These are phyloP conservation scores for Sicus ferrugineus DNA, from an alignment of 2,888 invertebrate species.

Conservation along the genomic window DNA sequence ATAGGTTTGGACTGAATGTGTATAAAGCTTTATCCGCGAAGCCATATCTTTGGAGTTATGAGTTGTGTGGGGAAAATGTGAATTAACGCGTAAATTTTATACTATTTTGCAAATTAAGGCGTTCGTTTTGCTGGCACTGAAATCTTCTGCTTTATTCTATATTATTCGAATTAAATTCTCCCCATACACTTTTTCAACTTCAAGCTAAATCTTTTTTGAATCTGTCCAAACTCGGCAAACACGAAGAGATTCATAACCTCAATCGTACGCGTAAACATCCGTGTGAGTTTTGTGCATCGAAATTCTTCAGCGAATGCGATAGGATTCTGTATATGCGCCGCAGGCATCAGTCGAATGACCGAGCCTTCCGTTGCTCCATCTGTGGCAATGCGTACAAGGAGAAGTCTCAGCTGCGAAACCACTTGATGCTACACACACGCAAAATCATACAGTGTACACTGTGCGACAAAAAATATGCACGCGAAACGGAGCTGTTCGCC, in stretches of 20 bases:
- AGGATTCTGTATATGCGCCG: conserved; percentile 13
- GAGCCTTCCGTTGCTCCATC: conserved; percentile 7
- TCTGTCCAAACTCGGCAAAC: conserved; percentile 11
- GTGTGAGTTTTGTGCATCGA: conserved; percentile 26
- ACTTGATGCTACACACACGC: conserved; percentile 34
- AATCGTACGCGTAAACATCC: conserved; percentile 8
- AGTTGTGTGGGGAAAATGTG: too few relatives aligned
- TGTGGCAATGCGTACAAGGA: conserved; percentile 23
- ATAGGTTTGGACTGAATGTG: too few relatives aligned
- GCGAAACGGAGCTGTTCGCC: conserved; percentile 38
- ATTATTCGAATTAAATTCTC: too few relatives aligned
- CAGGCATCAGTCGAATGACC: conserved; percentile 6
- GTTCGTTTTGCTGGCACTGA: conserved; percentile 19
- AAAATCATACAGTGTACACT: conserved; percentile 34
- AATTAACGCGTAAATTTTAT: too few relatives aligned
- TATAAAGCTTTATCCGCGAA: too few relatives aligned
- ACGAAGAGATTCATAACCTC: conserved; percentile 29
- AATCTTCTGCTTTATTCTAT: background rate
- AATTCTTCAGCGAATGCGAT: conserved; percentile 20
- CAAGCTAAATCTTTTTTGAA: conserved; percentile 21
- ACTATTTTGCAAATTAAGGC: background rate
- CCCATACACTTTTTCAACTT: background rate
- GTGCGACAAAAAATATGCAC: conserved; percentile 39
- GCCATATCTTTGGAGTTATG: too few relatives aligned
- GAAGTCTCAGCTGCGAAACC: conserved; percentile 35